Percentiles rank a stretch among this genome's conserved stretches.
Evolutionary conservation across 1,140 invertebrate species (phyloP).

Genomic region (Trachelipus rathkii): DNA sequence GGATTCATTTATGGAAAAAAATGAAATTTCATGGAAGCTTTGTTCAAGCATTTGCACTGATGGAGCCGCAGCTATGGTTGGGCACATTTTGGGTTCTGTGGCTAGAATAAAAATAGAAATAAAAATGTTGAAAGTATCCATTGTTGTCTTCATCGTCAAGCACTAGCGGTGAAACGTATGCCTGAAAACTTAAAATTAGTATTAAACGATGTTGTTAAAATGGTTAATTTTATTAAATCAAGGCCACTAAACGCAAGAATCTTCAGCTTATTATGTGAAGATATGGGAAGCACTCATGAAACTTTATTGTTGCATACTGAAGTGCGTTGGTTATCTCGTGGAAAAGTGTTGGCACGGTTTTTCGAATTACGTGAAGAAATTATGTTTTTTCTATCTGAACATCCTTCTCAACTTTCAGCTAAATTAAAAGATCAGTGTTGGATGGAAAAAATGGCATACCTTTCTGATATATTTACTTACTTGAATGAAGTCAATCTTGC

Average conservation of each 20-base stretch:
- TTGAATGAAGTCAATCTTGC: no score
- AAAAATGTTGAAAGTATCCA: constrained; percentile 43
- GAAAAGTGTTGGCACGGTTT: constrained; percentile 24
- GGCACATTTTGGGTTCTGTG: constrained; percentile 41
- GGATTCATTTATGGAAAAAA: constrained; percentile 22
- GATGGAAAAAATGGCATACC: no score
- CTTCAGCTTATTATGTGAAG: constrained; percentile 40
- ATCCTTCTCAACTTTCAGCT: neutral
- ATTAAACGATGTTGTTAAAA: constrained; percentile 39
- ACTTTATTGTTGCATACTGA: neutral
- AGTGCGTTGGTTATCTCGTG: constrained; percentile 20
- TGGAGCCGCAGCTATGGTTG: constrained; percentile 47
- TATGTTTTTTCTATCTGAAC: no score
- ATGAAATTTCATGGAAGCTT: constrained; percentile 35
- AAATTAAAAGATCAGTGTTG: neutral
- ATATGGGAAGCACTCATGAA: constrained; percentile 16
- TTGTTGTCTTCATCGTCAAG: constrained; percentile 46
- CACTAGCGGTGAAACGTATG: constrained; percentile 42
- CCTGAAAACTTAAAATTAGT: constrained; percentile 40
- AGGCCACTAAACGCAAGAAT: constrained; percentile 43
- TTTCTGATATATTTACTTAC: no score
- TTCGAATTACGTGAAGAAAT: constrained; percentile 21
- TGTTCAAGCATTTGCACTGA: constrained; percentile 47
- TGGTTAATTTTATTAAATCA: constrained; percentile 46
- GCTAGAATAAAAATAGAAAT: constrained; percentile 41